These are phyloP conservation scores for Numenius phaeopus DNA, from an alignment of 2,797 vertebrate genomes.

Conservation along the genomic window DNA sequence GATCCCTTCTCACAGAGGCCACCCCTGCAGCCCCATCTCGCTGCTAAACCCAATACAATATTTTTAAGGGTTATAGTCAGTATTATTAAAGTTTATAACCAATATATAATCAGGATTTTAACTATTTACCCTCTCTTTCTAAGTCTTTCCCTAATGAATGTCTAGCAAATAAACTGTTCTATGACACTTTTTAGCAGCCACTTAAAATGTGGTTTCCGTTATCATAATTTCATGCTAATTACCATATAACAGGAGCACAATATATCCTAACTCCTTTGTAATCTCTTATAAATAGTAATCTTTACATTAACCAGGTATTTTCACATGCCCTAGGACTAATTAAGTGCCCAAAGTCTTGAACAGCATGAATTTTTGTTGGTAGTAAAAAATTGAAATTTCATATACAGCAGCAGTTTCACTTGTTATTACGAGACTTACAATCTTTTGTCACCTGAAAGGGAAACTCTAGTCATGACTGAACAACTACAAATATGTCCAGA, in stretches of 20 bases:
- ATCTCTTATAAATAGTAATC: background rate
- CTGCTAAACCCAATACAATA: background rate
- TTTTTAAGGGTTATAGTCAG: background rate
- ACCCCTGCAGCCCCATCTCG: accelerated
- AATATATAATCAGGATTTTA: background rate
- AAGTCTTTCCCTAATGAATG: background rate
- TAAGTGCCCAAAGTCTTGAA: background rate
- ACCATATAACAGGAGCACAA: background rate
- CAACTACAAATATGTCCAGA: background rate
- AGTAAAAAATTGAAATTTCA: background rate
- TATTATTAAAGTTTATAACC: background rate
- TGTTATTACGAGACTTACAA: background rate
- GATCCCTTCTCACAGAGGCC: background rate
- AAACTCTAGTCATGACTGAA: background rate
- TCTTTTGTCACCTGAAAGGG: background rate
- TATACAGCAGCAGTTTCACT: background rate
- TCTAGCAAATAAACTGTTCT: background rate
- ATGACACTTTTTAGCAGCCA: background rate
- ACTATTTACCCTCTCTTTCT: background rate
- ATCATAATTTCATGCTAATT: background rate
- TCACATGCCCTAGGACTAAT: background rate
- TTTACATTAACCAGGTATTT: background rate
- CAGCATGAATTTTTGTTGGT: background rate
- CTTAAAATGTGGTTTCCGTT: background rate
- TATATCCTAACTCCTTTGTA: background rate